Evolutionary conservation across 2,888 invertebrate genomes (phyloP), one percentile per base, ranked within the genome.

Genomic region (Xestobium rufovillosum): DNA sequence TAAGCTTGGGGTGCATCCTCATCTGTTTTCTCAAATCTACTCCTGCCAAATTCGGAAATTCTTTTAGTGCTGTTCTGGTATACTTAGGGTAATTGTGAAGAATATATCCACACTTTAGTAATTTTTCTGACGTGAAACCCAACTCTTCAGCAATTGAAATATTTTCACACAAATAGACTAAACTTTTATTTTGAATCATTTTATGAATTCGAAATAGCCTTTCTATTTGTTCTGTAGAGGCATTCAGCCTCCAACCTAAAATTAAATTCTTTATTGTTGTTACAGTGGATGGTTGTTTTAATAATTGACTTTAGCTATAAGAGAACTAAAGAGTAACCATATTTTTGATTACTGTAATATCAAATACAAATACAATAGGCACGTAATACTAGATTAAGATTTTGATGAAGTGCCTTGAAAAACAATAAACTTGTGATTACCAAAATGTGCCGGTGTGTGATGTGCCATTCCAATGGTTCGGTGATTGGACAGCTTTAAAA

Each of bases 51-150:
- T 60, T 61, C 2, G 65, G 59, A 27, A 80, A 70, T 53, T 73
- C 69, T 3, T 65, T 58, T 2, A 82, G 49, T 25, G 80, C 72
- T 9, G 70, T 62, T 38, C 65, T 65, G 0, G 78, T 67, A 47
- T 79, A 75, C 2, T 71, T 58, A 0, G 79, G 76, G 54, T 78
- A 74, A 1, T 67, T 65, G 32, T 71, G 65, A 29, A 80, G 59
- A 2, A 84, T 55, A 45, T 75, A 82, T 1, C 71, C 71, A 59
- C 78, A 72, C 39, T 71, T 72, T 43, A 66, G 64, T 8, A 85
- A 70, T 46, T 63, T 63, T 6, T 67, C 65, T 11, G 57, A 54
- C 3, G 71, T 56, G 45, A 80, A 73, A 26, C 75, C 71, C 1
- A 83, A 61, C 2, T 73, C 68, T 42, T 71, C 60, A 1, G 79